These are phyloP conservation scores for Aleiodes alternator DNA, from an alignment of 2,888 invertebrate genomes.

Conservation along the genomic window DNA sequence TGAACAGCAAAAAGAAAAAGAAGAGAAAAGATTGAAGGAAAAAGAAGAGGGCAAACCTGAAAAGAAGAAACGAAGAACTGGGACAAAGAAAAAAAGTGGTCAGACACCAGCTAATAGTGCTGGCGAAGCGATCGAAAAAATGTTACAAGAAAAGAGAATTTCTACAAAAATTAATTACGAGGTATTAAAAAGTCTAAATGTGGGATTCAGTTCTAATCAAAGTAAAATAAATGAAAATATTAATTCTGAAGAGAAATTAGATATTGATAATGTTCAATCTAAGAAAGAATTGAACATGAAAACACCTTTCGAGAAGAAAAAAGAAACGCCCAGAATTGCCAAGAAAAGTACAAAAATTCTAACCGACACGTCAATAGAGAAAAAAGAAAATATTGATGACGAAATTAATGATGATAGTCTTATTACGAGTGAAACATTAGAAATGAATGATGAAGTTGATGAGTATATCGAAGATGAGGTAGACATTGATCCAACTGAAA, in stretches of 20 bases:
- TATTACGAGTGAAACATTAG: conserved; percentile 65
- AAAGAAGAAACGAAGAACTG: conserved; percentile 84
- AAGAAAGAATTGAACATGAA: background rate
- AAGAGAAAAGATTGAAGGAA: conserved; percentile 87
- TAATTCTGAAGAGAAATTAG: background rate
- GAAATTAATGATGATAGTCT: conserved; percentile 32
- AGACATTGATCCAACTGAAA: conserved; percentile 61
- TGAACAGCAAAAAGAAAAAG: conserved; percentile 89
- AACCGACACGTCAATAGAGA: background rate
- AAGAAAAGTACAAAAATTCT: conserved; percentile 39
- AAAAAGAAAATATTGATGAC: conserved; percentile 61
- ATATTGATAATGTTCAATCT: conserved; percentile 39
- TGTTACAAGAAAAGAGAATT: conserved; percentile 96
- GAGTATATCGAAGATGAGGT: conserved; percentile 62
- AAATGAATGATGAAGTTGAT: conserved; percentile 68
- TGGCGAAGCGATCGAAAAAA: conserved; percentile 95
- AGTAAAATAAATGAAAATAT: conserved; percentile 52
- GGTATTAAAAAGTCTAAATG: conserved; percentile 89
- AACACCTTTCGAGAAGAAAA: conserved; percentile 35
- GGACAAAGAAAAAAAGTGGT: conserved; percentile 79
- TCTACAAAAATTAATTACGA: conserved; percentile 99
- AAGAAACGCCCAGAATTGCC: conserved; percentile 33
- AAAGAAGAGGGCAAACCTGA: conserved; percentile 92
- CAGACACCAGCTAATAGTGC: conserved; percentile 80
- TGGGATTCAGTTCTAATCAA: conserved; percentile 57